Percentiles rank a stretch among this genome's conserved stretches.
Evolutionary conservation across 2,797 vertebrate species (phyloP).

Genomic region (Schizopygopsis pylzovi): DNA sequence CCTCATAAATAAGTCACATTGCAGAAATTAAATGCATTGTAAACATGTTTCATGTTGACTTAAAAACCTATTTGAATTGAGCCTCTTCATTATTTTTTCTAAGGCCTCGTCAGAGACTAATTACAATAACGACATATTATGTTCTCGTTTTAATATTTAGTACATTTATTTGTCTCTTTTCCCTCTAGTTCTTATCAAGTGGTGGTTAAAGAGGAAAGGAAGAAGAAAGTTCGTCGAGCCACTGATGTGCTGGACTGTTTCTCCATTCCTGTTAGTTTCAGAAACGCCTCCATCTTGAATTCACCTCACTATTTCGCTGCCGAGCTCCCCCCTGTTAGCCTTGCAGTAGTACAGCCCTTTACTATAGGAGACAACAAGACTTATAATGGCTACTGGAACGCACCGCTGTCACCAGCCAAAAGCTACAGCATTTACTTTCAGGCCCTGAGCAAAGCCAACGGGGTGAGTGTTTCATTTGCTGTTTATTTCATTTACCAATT

Average conservation of each 20-base stretch:
- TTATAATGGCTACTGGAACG: slow-evolving; percentile 96
- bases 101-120: neutral
- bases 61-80: neutral
- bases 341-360: slow-evolving; percentile 90
- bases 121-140: neutral
- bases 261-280: slow-evolving; percentile 88
- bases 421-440: slow-evolving; percentile 99
- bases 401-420: slow-evolving; percentile 92
- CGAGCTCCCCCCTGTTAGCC: slow-evolving; percentile 87
- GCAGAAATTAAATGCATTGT: neutral
- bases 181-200: slow-evolving; percentile 89
- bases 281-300: slow-evolving; percentile 88
- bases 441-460: slow-evolving; percentile 93
- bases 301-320: slow-evolving; percentile 94
- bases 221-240: slow-evolving; percentile 89
- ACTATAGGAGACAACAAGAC: slow-evolving; percentile 97
- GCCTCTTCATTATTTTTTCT: neutral
- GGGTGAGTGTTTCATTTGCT: slow-evolving; percentile 81
- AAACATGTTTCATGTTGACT: neutral
- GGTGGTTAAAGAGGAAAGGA: slow-evolving; percentile 93
- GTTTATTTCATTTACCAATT: neutral
- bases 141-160: neutral
- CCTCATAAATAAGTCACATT: neutral
- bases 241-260: slow-evolving; percentile 89
- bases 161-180: neutral